Percentiles rank a stretch among this genome's conserved stretches.
Evolutionary conservation across 2,888 invertebrate genomes (phyloP).

Genomic region (Nesidiocoris tenuis): DNA sequence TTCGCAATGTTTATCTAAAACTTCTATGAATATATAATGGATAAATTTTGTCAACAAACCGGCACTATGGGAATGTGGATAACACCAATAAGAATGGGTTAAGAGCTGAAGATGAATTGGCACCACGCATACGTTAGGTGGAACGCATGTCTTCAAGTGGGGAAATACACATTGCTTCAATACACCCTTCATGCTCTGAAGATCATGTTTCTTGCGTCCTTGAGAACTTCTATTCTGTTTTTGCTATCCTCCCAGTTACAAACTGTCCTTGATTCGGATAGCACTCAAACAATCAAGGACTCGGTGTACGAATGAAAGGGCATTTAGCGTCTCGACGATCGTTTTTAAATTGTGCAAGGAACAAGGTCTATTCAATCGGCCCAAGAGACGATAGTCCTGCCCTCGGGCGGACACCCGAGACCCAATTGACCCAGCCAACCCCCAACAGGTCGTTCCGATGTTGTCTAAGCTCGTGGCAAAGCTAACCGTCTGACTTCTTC

Average conservation of each 20-base stretch:
- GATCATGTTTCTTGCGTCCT: constrained; percentile 29
- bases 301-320: constrained; percentile 9
- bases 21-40: no score
- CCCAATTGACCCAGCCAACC: constrained; percentile 35
- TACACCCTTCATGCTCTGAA: constrained; percentile 16
- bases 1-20: no score
- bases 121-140: no score
- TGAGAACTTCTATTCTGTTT: constrained; percentile 10
- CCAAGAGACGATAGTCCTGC: constrained; percentile 9
- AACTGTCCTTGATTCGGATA: constrained; percentile 29
- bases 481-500: constrained; percentile 11
- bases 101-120: no score
- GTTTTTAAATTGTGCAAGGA: constrained; percentile 11
- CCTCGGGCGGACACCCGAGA: constrained; percentile 9
- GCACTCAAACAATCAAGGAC: constrained; percentile 35
- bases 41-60: no score
- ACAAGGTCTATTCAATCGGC: constrained; percentile 2
- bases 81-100: no score
- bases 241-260: constrained; percentile 4
- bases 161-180: neutral
- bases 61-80: no score
- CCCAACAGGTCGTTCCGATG: neutral
- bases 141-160: no score
- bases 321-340: neutral
- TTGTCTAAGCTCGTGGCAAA: neutral